A percentile compares a stretch with the other conserved stretches of the same genome.
Conservation (phyloP, 2,797 vertebrate species). For the Amniataba percoides region DNA sequence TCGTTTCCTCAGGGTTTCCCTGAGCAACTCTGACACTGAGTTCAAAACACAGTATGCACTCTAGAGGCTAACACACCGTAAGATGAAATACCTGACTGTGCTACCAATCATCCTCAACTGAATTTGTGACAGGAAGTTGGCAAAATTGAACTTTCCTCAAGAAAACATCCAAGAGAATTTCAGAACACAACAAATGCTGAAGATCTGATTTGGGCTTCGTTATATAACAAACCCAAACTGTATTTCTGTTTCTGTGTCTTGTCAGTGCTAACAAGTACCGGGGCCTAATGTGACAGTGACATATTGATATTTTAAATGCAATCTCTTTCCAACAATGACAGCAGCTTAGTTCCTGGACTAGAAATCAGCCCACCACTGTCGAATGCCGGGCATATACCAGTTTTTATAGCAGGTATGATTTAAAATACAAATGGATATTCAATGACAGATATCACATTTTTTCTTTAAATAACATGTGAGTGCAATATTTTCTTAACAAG, state of each 20-base stretch:
- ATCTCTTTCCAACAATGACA: neutral
- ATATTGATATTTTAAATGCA: constrained; percentile 9
- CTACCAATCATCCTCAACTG: constrained; percentile 60
- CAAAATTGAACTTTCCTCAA: constrained; percentile 48
- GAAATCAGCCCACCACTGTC: neutral
- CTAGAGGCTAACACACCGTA: constrained; percentile 68
- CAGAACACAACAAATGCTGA: constrained; percentile 30
- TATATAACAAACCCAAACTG: neutral
- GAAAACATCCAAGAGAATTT: constrained; percentile 47
- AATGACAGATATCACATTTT: constrained; percentile 2
- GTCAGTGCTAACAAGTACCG: neutral
- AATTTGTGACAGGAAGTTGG: constrained; percentile 56
- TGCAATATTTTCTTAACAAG: neutral
- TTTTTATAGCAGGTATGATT: constrained; percentile 9
- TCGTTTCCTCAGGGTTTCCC: constrained; percentile 83
- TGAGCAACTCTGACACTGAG: constrained; percentile 77
- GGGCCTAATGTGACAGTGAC: neutral
- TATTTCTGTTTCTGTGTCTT: constrained; percentile 1
- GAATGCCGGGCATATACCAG: neutral
- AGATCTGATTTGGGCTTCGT: constrained; percentile 10
- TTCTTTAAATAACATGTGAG: neutral
- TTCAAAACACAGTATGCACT: constrained; percentile 80
- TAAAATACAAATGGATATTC: constrained; percentile 5
- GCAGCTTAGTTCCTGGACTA: neutral
- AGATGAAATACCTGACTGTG: constrained; percentile 82